Evolutionary conservation across 2,888 invertebrate species (phyloP).

Genomic region (Omphaloscelis lunosa): DNA sequence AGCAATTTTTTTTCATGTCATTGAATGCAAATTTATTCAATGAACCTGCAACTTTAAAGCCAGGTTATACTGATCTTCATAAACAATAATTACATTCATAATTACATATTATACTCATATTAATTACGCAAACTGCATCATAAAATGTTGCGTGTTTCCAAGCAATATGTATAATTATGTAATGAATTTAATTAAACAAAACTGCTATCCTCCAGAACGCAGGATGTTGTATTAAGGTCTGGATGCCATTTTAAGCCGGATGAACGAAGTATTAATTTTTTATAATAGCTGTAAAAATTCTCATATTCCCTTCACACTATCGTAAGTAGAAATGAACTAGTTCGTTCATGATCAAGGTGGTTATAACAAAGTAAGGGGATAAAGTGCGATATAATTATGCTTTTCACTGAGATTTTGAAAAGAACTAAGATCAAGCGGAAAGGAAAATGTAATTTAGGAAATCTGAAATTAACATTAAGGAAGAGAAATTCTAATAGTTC

Average conservation of each 20-base stretch:
- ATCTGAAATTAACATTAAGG: neutral
- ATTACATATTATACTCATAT: conserved; percentile 43
- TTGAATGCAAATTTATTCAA: neutral
- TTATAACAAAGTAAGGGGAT: neutral
- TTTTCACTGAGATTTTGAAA: neutral
- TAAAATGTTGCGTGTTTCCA: conserved; percentile 49
- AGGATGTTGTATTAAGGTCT: conserved; percentile 71
- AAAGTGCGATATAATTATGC: neutral
- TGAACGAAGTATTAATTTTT: conserved; percentile 71
- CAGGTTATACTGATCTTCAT: conserved; percentile 22
- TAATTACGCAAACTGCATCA: conserved; percentile 41
- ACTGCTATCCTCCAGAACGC: conserved; percentile 54
- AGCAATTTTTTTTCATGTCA: neutral
- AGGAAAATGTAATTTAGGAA: neutral
- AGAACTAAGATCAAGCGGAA: neutral
- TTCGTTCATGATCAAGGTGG: conserved; percentile 15
- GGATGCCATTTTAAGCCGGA: conserved; percentile 70
- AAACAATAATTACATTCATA: conserved; percentile 41
- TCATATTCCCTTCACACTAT: conserved; percentile 48
- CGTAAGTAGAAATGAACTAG: conserved; percentile 24
- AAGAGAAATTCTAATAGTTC: neutral
- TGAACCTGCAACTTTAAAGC: conserved; percentile 6
- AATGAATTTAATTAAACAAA: conserved; percentile 60
- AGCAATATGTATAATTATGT: conserved; percentile 57
- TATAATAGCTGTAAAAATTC: conserved; percentile 64